Conservation (phyloP, 2,888 invertebrate species). For the Stomorhina lunata region DNA sequence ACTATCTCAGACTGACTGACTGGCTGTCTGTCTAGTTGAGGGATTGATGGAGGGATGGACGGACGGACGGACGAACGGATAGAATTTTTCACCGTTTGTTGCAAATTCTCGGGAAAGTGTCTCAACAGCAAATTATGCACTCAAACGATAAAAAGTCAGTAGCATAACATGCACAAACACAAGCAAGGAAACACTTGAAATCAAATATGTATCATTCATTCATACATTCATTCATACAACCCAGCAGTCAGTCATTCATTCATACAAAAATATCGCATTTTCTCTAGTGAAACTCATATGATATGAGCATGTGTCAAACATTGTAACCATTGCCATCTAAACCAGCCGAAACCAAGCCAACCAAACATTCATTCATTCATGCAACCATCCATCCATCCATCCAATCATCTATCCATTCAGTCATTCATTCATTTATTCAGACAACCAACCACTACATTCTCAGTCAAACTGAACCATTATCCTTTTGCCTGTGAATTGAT, state of each 20-base stretch:
- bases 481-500: not conserved
- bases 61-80: too few species aligned
- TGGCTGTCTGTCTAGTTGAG: too few species aligned
- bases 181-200: slow-evolving; percentile 42
- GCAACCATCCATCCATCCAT: slow-evolving; percentile 12
- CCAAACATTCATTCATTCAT: slow-evolving; percentile 11
- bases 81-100: slow-evolving; percentile 31
- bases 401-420: not conserved
- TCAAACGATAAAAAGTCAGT: slow-evolving; percentile 74
- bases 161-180: slow-evolving; percentile 49
- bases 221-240: not conserved
- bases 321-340: slow-evolving; percentile 39
- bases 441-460: slow-evolving; percentile 18
- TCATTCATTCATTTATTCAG: slow-evolving; percentile 25
- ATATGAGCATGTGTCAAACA: slow-evolving; percentile 37
- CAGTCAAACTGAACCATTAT: slow-evolving; percentile 25
- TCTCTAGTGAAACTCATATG: slow-evolving; percentile 24
- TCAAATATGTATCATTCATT: not conserved
- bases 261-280: not conserved
- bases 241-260: slow-evolving; percentile 25
- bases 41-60: too few species aligned
- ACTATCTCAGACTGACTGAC: not conserved
- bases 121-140: slow-evolving; percentile 67
- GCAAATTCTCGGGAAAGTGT: slow-evolving; percentile 35
- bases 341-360: slow-evolving; percentile 31